phyloP scores from a whole-genome alignment of 2,797 vertebrate genomes.

The Enteromius anoplus region DNA sequence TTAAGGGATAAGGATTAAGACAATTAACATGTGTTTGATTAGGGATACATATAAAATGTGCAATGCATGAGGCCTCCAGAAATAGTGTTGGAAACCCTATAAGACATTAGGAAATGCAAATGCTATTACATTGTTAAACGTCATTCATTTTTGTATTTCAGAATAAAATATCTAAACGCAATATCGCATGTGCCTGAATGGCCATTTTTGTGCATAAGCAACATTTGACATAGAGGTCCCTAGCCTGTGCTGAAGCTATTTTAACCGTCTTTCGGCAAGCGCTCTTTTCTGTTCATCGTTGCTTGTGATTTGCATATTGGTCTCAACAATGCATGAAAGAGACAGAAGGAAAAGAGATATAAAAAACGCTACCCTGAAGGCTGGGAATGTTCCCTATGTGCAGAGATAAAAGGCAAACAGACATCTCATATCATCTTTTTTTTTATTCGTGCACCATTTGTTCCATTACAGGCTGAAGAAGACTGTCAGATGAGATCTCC shows the following conservation, averaged over 20 bases:
- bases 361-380: constrained; percentile 35
- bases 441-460: constrained; percentile 56
- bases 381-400: constrained; percentile 44
- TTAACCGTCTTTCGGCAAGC: background rate
- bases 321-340: constrained; percentile 2
- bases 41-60: background rate
- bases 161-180: constrained; percentile 1
- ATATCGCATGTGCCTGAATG: background rate
- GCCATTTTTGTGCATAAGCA: background rate
- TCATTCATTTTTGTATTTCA: too few species aligned
- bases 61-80: background rate
- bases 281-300: constrained; percentile 20
- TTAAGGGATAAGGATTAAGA: background rate
- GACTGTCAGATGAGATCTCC: constrained; percentile 63
- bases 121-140: background rate
- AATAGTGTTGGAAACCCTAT: background rate
- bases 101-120: background rate
- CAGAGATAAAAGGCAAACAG: constrained; percentile 51
- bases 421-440: constrained; percentile 41
- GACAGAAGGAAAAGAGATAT: background rate
- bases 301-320: constrained; percentile 26
- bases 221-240: background rate
- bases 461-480: constrained; percentile 56
- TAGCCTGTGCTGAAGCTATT: constrained; percentile 21
- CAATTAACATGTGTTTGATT: background rate